Percentiles rank a stretch among this genome's conserved stretches.
Evolutionary conservation across 1,140 invertebrate genomes (phyloP).

Genomic region (Hestina assimilis): DNA sequence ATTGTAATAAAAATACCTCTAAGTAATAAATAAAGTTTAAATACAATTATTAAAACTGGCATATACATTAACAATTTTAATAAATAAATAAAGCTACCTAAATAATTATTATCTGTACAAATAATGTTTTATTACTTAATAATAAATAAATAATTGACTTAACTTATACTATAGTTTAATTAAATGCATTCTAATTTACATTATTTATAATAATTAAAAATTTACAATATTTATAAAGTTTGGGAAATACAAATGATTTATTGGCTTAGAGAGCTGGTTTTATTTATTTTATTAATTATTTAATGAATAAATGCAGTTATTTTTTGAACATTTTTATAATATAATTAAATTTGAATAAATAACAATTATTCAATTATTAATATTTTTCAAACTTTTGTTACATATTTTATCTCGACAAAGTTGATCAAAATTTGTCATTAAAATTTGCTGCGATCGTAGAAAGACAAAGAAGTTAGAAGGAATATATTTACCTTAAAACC

Average conservation of each 20-base stretch:
- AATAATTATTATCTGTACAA: background rate
- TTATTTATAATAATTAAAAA: constrained; percentile 21
- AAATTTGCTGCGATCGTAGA: too few relatives aligned
- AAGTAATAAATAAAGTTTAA: background rate
- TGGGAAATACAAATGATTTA: background rate
- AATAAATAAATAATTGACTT: constrained; percentile 9
- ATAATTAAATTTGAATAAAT: too few relatives aligned
- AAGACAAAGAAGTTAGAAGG: too few relatives aligned
- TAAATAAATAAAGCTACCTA: background rate
- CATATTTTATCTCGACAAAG: too few relatives aligned
- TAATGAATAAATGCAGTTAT: too few relatives aligned
- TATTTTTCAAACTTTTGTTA: too few relatives aligned
- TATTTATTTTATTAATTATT: background rate
- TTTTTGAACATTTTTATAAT: too few relatives aligned
- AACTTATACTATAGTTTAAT: constrained; percentile 21
- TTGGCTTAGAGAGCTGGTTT: constrained; percentile 10
- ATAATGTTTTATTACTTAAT: constrained; percentile 6
- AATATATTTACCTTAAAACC: too few relatives aligned
- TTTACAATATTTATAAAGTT: constrained; percentile 25
- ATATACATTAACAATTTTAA: too few relatives aligned
- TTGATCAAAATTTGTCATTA: too few relatives aligned
- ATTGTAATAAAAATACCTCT: too few relatives aligned
- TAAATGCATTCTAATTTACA: constrained; percentile 39
- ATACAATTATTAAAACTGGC: background rate
- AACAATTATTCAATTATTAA: too few relatives aligned